Evolutionary conservation across 2,888 invertebrate genomes (phyloP), one percentile per base, ranked within the genome.

Genomic region (Dimorphilus gyrociliatus): DNA sequence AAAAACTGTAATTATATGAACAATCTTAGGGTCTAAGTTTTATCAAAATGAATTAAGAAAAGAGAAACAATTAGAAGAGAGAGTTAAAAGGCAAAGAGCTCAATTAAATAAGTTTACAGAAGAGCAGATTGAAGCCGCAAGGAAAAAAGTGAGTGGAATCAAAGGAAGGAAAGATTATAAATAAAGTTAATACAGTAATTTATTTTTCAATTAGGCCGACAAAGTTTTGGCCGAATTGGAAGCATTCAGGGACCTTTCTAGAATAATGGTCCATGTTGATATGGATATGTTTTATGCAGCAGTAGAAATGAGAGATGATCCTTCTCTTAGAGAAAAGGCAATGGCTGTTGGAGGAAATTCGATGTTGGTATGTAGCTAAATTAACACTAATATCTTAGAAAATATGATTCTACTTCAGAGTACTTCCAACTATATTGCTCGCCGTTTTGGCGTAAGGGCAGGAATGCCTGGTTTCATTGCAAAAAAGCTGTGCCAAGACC

Each of bases 261-360:
- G 55, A 14, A 58, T 57, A 3, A 63, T 69, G 28, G 69, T 71
- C 4, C 72, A 72, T 43, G 53, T 72, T 24, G 72, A 72, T 46
- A 71, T 73, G 72, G 72, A 73, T 51, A 69, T 69, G 2, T 72
- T 70, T 47, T 72, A 64, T 51, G 72, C 72, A 15, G 66, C 71
- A 16, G 72, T 72, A 2, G 72, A 73, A 50, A 69, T 68, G 62
- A 42, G 50, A 31, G 60, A 62, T 17, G 44, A 56, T 29, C 60
- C 61, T 6, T 40, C 37, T 7, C 46, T 66, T 4, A 55, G 60
- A 34, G 49, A 62, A 29, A 59, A 65, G 37, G 72, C 72, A 2
- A 69, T 73, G 68, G 72, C 72, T 23, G 72, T 72, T 16, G 72
- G 72, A 2, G 51, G 65, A 4, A 49, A 44, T 10, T 51, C 59